These are phyloP conservation scores for Ceratitis capitata DNA, from an alignment of 1,140 invertebrate species.

Conservation along the genomic window DNA sequence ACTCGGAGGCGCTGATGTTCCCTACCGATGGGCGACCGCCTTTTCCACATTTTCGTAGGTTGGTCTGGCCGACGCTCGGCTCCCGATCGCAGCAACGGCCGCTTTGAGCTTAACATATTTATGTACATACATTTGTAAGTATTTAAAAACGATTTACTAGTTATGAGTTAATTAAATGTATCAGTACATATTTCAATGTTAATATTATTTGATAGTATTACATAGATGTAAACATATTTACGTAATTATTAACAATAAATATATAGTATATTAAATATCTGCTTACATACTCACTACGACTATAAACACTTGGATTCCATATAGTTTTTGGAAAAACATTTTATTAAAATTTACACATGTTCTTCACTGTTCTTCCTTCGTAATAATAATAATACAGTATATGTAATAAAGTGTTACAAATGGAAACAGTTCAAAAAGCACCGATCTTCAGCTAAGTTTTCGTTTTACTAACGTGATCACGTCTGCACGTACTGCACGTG, in stretches of 20 bases:
- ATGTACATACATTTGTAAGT: too few species aligned
- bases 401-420: conserved; percentile 57
- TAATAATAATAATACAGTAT: conserved; percentile 12
- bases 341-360: neutral
- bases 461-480: conserved; percentile 11
- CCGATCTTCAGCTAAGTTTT: conserved; percentile 63
- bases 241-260: conserved; percentile 9
- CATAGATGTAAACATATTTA: neutral
- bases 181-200: conserved; percentile 34
- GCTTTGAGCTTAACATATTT: too few species aligned
- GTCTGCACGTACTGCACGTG: neutral
- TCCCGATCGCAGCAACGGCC: too few species aligned
- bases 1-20: too few species aligned
- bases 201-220: neutral
- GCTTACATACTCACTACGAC: neutral
- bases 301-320: neutral
- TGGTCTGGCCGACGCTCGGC: too few species aligned
- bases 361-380: neutral
- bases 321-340: neutral
- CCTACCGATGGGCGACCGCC: too few species aligned
- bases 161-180: conserved; percentile 9
- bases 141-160: conserved; percentile 15
- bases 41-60: too few species aligned
- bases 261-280: conserved; percentile 14
- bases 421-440: conserved; percentile 65